phyloP scores from a whole-genome alignment of 2,113 vertebrate species.

The Chionis minor region DNA sequence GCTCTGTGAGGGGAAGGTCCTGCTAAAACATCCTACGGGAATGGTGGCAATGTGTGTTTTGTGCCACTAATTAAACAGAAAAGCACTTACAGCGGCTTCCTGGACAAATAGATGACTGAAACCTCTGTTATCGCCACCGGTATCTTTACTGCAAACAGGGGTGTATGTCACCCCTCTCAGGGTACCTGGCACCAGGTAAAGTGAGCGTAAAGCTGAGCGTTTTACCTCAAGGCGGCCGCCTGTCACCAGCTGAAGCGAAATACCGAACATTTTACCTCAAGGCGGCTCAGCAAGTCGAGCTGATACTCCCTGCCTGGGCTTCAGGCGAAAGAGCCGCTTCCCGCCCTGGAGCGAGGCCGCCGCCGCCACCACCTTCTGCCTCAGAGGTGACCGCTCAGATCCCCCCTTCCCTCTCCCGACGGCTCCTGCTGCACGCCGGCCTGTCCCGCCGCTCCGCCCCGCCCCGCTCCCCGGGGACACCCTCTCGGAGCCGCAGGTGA shows the following conservation, averaged over 20 bases:
- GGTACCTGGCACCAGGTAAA: not conserved
- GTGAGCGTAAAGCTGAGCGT: not conserved
- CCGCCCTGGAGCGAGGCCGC: accelerated
- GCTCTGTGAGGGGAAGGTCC: not conserved
- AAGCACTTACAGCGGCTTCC: not conserved
- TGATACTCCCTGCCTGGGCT: accelerated
- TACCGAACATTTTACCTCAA: not conserved
- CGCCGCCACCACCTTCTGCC: not conserved
- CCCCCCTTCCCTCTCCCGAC: no score
- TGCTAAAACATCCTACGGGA: not conserved
- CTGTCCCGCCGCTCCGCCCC: no score
- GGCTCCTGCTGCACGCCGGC: no score
- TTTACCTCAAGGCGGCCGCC: not conserved
- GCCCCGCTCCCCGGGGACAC: accelerated
- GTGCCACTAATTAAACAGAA: not conserved
- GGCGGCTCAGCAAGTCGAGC: not conserved
- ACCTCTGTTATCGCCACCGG: not conserved
- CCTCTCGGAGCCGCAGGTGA: not conserved
- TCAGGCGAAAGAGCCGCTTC: accelerated
- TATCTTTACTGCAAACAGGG: not conserved
- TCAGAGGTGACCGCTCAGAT: not conserved
- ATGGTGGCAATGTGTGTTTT: not conserved
- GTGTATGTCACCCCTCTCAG: not conserved
- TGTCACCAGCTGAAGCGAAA: not conserved
- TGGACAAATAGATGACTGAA: not conserved